Base-by-base conservation (phyloP, 2,113 vertebrate species). In the Percina caprodes region DNA sequence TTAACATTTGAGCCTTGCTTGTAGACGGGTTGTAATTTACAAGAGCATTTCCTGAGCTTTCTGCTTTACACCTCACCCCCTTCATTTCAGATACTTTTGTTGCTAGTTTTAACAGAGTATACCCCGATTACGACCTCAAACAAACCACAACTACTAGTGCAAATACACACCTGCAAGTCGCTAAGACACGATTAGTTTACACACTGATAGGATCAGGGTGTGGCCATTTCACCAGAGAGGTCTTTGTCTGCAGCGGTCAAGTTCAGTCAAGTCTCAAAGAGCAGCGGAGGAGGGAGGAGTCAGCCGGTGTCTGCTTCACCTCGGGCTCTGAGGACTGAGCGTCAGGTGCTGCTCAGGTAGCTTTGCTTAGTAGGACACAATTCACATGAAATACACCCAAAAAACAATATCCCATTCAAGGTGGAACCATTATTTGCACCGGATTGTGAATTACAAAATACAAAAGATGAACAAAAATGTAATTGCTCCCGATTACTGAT, bases 221-320 rank as follows among this genome's bases (percentile, higher is more conserved):
- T 6, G 84, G 72, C n/a, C 48, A 8, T 55, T 51, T 82, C 23
- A n/a, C 19, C 30, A 9, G 11, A 52, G 26, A 75, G 21, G 6
- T 46, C 76, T 76, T 83, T 75, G 73, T 86, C 71, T 84, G 46
- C 75, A 15, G 33, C 6, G 46, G 61, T 86, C 86, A 81, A 77
- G 90, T 91, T 83, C 67, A 88, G 87, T 86, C 90, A 90, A 16
- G 88, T 82, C 78, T 76, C 45, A 77, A 42, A 45, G 54, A 54
- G 46, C 5, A 12, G 16, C 35, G 49, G 63, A 24, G 19, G 24
- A 35, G 26, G 66, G 82, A 9, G 79, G 56, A 69, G 62, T 58
- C 39, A 13, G n/a, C 33, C 24, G 16, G 16, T 63, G 82, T 78
- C 80, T 66, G 59, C 30, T 85, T 79, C 45, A 48, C 76, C 77